phyloP scores from a whole-genome alignment of 2,797 vertebrate species.

The Parauchenoglanis punctatus region DNA sequence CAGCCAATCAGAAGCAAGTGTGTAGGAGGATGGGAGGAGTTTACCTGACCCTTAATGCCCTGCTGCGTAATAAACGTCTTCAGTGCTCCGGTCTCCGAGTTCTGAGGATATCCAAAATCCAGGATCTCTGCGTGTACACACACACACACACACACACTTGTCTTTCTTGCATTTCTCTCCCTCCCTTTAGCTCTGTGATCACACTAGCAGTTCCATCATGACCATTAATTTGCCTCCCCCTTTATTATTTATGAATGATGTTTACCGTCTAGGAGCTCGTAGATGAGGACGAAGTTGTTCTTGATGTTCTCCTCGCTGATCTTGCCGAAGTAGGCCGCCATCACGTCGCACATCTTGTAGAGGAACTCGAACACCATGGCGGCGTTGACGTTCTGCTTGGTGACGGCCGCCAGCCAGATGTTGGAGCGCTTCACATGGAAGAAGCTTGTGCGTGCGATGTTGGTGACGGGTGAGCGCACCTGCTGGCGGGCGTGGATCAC shows the following conservation, averaged over 20 bases:
- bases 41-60: slow-evolving; percentile 98
- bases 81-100: slow-evolving; percentile 97
- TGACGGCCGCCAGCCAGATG: slow-evolving; percentile 99
- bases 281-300: slow-evolving; percentile 99
- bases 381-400: slow-evolving; percentile 99
- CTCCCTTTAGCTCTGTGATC: not conserved
- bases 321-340: slow-evolving; percentile 98
- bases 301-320: slow-evolving; percentile 99
- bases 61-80: slow-evolving; percentile 99
- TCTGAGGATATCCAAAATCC: slow-evolving; percentile 99
- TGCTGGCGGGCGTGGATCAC: slow-evolving; percentile 98
- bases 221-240: too few species aligned
- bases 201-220: not conserved
- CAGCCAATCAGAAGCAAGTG: not conserved
- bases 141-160: not conserved
- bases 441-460: slow-evolving; percentile 98
- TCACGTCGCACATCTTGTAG: slow-evolving; percentile 99
- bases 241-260: not conserved
- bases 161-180: not conserved
- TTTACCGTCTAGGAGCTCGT: slow-evolving; percentile 95
- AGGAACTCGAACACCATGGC: slow-evolving; percentile 99
- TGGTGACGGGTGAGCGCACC: slow-evolving; percentile 97
- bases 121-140: slow-evolving; percentile 85
- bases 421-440: slow-evolving; percentile 99
- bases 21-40: not conserved